These are phyloP conservation scores for Urechis unicinctus DNA, from an alignment of 2,888 invertebrate genomes.

Conservation along the genomic window DNA sequence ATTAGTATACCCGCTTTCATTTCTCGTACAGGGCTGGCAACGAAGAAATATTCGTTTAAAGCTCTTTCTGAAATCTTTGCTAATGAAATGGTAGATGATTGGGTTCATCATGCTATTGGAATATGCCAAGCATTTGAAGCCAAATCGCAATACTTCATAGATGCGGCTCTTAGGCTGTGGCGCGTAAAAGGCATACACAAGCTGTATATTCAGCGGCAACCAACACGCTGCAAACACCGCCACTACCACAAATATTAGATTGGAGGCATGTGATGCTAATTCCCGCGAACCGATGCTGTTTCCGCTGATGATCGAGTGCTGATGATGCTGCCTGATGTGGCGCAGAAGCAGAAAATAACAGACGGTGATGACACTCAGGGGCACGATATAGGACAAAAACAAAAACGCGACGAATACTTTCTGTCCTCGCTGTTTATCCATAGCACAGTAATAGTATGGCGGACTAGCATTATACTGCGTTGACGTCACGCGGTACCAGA, in stretches of 20 bases:
- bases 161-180: conserved; percentile 5
- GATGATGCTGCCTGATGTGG: conserved; percentile 54
- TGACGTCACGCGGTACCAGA: conserved; percentile 34
- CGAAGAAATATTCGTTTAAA: too few relatives aligned
- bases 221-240: conserved; percentile 89
- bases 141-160: conserved; percentile 15
- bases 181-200: conserved; percentile 15
- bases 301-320: neutral
- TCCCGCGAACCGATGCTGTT: neutral
- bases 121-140: conserved; percentile 18
- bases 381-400: conserved; percentile 79
- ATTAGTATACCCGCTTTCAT: too few relatives aligned
- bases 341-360: conserved; percentile 79
- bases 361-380: conserved; percentile 75
- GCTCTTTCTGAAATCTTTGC: conserved; percentile 16
- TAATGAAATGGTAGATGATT: conserved; percentile 19
- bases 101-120: conserved; percentile 20
- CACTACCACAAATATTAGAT: conserved; percentile 85
- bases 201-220: conserved; percentile 72
- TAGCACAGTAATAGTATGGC: conserved; percentile 18
- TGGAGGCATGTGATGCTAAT: conserved; percentile 63
- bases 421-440: conserved; percentile 7
- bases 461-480: neutral
- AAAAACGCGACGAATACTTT: conserved; percentile 57
- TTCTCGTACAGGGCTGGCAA: too few relatives aligned